phyloP scores from a whole-genome alignment of 2,888 invertebrate genomes.

The Unio delphinus region DNA sequence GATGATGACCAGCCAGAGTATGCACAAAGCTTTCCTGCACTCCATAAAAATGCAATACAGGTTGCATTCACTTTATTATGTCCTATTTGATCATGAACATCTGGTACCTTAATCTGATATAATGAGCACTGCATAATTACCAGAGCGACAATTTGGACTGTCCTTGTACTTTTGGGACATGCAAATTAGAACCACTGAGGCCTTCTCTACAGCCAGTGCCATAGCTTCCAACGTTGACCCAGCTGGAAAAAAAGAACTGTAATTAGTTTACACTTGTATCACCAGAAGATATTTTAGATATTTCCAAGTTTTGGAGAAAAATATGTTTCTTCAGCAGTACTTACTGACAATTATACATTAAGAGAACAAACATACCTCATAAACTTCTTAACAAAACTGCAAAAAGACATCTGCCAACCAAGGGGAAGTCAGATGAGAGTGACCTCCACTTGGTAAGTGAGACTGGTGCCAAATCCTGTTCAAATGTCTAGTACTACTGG shows the following conservation, averaged over 20 bases:
- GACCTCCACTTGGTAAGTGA: too few relatives aligned
- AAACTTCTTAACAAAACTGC: too few relatives aligned
- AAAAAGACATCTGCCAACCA: too few relatives aligned
- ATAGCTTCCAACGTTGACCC: constrained; percentile 66
- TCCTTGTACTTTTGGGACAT: constrained; percentile 68
- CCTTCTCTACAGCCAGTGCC: constrained; percentile 64
- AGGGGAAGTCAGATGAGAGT: too few relatives aligned
- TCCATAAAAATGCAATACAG: too few relatives aligned
- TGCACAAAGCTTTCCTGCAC: too few relatives aligned
- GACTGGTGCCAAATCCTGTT: too few relatives aligned
- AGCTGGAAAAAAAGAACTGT: constrained; percentile 36
- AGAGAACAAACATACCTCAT: background rate
- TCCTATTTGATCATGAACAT: background rate
- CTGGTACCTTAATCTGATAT: background rate
- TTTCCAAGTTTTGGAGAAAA: too few relatives aligned
- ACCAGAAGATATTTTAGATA: background rate
- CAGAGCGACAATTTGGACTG: constrained; percentile 66
- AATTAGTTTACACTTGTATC: background rate
- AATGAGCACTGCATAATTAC: constrained; percentile 30
- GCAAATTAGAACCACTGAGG: constrained; percentile 61
- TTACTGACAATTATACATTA: background rate
- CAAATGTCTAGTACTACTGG: too few relatives aligned
- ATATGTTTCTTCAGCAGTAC: too few relatives aligned
- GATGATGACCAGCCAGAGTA: too few relatives aligned
- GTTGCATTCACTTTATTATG: too few relatives aligned